These are phyloP conservation scores for Stegastes partitus DNA, from an alignment of 2,113 vertebrate species.

Conservation along the genomic window DNA sequence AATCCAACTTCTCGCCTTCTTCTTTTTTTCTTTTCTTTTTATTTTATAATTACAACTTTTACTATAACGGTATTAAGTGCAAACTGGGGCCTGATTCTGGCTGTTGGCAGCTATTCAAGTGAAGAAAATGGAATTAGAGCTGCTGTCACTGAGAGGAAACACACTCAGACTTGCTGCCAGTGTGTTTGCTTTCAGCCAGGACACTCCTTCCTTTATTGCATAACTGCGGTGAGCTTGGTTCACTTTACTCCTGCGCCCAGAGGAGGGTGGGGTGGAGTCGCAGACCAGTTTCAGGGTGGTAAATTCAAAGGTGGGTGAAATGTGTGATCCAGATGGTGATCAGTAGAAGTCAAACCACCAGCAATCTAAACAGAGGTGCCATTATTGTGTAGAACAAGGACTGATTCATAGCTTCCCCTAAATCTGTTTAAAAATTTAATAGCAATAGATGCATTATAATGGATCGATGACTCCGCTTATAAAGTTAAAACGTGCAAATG, in stretches of 20 bases:
- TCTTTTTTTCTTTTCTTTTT: too few species aligned
- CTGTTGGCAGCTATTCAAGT: too few species aligned
- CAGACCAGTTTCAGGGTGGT: conserved; percentile 16
- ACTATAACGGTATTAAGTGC: too few species aligned
- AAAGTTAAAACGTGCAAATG: neutral
- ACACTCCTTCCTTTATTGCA: conserved; percentile 63
- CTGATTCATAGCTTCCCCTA: neutral
- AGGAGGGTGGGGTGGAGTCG: neutral
- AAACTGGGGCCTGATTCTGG: too few species aligned
- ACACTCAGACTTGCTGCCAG: neutral
- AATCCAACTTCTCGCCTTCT: too few species aligned
- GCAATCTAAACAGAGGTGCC: conserved; percentile 20
- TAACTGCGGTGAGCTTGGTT: conserved; percentile 46
- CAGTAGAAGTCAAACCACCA: neutral
- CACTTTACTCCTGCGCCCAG: neutral
- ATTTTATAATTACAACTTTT: too few species aligned
- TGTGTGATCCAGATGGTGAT: conserved; percentile 59
- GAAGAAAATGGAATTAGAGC: too few species aligned
- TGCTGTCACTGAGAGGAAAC: neutral
- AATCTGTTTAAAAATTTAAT: too few species aligned
- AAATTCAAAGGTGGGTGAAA: conserved; percentile 51
- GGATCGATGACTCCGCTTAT: too few species aligned
- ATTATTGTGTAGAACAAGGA: neutral
- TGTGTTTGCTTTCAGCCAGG: conserved; percentile 8
- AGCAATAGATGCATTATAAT: too few species aligned